These are phyloP conservation scores for Apoda limacodes DNA, from an alignment of 2,888 invertebrate species.

Conservation along the genomic window DNA sequence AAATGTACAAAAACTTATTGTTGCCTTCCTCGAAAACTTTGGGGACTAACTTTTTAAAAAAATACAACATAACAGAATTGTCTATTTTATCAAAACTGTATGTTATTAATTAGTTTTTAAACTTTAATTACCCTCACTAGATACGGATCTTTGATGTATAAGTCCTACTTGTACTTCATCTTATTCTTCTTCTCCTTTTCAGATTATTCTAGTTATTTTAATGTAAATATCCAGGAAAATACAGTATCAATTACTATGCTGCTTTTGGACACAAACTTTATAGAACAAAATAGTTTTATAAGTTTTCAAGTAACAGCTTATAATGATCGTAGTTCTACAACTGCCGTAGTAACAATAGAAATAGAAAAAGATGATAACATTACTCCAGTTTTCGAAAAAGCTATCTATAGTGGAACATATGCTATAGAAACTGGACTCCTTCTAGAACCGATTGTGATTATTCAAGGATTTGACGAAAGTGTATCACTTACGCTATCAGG, in stretches of 20 bases:
- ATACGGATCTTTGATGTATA: too few species aligned
- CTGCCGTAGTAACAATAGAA: slow-evolving; percentile 34
- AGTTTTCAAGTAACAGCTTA: slow-evolving; percentile 33
- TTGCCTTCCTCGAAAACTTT: too few species aligned
- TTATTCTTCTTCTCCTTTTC: too few species aligned
- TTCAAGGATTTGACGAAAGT: slow-evolving; percentile 41
- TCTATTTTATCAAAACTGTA: slow-evolving; percentile 1
- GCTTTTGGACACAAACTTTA: slow-evolving; percentile 25
- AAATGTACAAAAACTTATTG: too few species aligned
- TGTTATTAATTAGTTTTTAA: too few species aligned
- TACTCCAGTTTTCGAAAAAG: slow-evolving; percentile 38
- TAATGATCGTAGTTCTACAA: slow-evolving; percentile 26
- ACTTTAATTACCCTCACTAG: too few species aligned
- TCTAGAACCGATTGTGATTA: slow-evolving; percentile 31
- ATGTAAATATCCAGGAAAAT: slow-evolving; percentile 24
- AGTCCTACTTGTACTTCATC: too few species aligned
- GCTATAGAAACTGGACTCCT: slow-evolving; percentile 26
- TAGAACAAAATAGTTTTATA: slow-evolving; percentile 35
- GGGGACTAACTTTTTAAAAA: too few species aligned
- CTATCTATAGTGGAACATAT: slow-evolving; percentile 37
- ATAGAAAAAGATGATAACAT: slow-evolving; percentile 41
- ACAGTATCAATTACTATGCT: slow-evolving; percentile 32
- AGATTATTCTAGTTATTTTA: slow-evolving; percentile 33
- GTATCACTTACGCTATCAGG: slow-evolving; percentile 31
- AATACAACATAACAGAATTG: neutral